Conservation (phyloP, 2,888 invertebrate species). For the Andrena camellia region DNA sequence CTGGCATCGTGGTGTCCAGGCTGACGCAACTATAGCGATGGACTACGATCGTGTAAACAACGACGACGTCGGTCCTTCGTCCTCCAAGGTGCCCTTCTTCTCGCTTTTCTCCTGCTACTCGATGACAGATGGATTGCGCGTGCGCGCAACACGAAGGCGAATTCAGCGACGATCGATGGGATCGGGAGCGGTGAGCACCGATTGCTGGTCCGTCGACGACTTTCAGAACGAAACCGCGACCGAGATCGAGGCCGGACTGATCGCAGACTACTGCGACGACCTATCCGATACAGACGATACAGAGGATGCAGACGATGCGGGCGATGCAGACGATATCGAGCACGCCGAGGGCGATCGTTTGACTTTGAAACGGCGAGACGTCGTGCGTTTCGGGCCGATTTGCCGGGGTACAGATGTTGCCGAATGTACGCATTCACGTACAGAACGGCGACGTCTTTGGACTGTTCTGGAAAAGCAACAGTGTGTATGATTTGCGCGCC, state of each 20-base stretch:
- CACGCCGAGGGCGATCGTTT: constrained; percentile 34
- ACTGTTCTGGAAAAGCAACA: constrained; percentile 67
- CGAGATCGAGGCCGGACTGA: constrained; percentile 6
- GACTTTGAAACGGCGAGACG: constrained; percentile 44
- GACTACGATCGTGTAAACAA: constrained; percentile 39
- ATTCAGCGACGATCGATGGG: constrained; percentile 30
- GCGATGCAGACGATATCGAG: constrained; percentile 17
- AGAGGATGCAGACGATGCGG: constrained; percentile 19
- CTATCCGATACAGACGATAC: constrained; percentile 13
- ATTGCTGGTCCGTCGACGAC: constrained; percentile 35
- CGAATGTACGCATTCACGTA: constrained; percentile 46
- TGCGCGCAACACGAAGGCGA: constrained; percentile 18
- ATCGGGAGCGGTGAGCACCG: constrained; percentile 39
- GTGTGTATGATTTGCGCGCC: neutral
- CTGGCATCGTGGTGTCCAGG: neutral
- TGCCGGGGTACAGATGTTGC: constrained; percentile 67
- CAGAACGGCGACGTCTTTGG: constrained; percentile 74
- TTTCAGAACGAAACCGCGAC: neutral
- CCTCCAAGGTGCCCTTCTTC: neutral
- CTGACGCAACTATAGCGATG: constrained; percentile 25
- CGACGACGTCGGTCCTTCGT: constrained; percentile 34
- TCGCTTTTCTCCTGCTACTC: neutral
- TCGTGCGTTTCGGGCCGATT: constrained; percentile 67
- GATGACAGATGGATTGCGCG: constrained; percentile 6
- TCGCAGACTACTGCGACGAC: constrained; percentile 1